These are phyloP conservation scores for Montifringilla adamsi DNA, from an alignment of 2,113 vertebrate species.

Conservation along the genomic window DNA sequence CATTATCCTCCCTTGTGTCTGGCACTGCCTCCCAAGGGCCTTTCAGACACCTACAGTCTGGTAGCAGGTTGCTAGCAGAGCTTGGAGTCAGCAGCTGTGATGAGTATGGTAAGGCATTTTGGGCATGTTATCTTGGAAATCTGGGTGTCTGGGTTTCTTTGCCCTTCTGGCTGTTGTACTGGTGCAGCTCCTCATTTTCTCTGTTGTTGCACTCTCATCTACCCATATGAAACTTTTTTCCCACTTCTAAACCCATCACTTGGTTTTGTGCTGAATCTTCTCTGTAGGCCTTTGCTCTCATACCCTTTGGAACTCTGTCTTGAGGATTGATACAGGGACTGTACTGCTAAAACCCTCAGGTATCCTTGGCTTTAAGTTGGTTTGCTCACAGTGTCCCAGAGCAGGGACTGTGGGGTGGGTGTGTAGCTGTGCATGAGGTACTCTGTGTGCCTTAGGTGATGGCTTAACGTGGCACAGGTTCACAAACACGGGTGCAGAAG, in stretches of 20 bases:
- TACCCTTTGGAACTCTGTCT: background rate
- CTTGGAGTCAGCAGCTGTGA: background rate
- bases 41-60: background rate
- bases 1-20: background rate
- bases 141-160: background rate
- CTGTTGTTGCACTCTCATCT: background rate
- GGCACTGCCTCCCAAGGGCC: background rate
- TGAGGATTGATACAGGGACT: background rate
- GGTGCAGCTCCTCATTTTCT: background rate
- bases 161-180: background rate
- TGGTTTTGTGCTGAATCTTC: background rate
- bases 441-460: background rate
- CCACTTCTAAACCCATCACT: background rate
- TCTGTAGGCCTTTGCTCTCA: background rate
- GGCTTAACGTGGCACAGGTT: background rate
- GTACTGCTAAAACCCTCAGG: background rate
- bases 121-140: background rate
- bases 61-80: background rate
- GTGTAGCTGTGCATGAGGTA: background rate
- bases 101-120: background rate
- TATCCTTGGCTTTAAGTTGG: background rate
- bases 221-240: background rate
- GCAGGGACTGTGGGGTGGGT: background rate
- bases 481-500: background rate
- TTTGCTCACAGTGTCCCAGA: background rate